Evolutionary conservation across 2,113 vertebrate species (phyloP).

Genomic region (Crotalus helleri): DNA sequence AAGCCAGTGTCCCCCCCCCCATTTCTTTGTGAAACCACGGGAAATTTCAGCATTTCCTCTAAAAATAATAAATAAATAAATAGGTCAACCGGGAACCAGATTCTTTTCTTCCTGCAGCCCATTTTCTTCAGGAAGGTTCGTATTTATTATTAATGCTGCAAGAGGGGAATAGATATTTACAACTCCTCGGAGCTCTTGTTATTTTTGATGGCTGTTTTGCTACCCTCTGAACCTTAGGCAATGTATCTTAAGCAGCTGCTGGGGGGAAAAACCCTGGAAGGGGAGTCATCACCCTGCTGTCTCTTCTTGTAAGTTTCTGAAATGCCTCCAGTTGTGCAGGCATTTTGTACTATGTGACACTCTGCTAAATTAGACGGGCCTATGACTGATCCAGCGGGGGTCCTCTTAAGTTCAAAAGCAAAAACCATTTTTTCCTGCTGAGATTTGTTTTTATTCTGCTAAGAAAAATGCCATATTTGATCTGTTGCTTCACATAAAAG

Average conservation of each 20-base stretch:
- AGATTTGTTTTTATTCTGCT: slow-evolving; percentile 37
- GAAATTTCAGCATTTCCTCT: slow-evolving; percentile 41
- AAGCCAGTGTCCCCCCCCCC: not conserved
- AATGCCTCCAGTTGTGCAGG: not conserved
- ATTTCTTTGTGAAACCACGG: slow-evolving; percentile 33
- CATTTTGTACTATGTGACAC: not conserved
- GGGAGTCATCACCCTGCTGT: not conserved
- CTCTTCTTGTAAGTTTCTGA: not conserved
- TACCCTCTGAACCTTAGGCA: not conserved
- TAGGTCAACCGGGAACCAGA: slow-evolving; percentile 45
- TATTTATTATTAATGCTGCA: slow-evolving; percentile 58
- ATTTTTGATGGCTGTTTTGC: not conserved
- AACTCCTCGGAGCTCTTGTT: not conserved
- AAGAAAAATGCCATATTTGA: slow-evolving; percentile 47
- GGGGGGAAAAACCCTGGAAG: not conserved
- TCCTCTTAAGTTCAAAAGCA: not conserved
- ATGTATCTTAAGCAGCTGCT: not conserved
- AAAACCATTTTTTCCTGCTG: slow-evolving; percentile 49
- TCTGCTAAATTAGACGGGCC: not conserved
- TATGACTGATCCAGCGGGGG: not conserved
- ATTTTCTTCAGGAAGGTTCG: slow-evolving; percentile 56
- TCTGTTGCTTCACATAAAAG: slow-evolving; percentile 33
- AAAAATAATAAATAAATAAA: slow-evolving; percentile 40
- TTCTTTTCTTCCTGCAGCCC: slow-evolving; percentile 31
- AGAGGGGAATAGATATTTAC: not conserved